Evolutionary conservation across 2,797 vertebrate genomes (phyloP).

Genomic region (Todus mexicanus): DNA sequence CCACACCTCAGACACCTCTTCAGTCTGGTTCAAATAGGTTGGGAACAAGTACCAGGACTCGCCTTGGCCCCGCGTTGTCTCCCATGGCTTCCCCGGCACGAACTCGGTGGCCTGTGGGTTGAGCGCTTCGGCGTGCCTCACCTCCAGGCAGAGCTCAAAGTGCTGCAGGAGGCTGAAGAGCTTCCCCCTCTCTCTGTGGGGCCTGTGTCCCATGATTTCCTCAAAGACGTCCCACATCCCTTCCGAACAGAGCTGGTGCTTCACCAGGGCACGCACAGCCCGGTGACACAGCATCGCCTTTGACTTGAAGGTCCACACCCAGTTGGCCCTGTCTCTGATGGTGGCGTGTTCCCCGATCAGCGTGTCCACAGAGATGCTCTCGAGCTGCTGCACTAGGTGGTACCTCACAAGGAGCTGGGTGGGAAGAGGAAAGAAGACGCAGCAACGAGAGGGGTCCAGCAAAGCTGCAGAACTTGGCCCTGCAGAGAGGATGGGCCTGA

Average conservation of each 20-base stretch:
- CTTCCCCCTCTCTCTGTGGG: constrained; percentile 66
- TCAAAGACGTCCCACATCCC: constrained; percentile 66
- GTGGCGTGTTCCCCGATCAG: constrained; percentile 64
- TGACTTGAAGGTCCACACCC: constrained; percentile 67
- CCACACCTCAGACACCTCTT: constrained; percentile 71
- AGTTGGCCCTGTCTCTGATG: constrained; percentile 64
- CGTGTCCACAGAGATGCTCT: constrained; percentile 49
- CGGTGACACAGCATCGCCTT: constrained; percentile 74
- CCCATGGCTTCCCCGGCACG: constrained; percentile 61
- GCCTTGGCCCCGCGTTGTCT: neutral
- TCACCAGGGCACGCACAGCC: constrained; percentile 74
- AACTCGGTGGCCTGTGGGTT: constrained; percentile 74
- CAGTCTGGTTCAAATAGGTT: constrained; percentile 67
- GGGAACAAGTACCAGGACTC: constrained; percentile 76
- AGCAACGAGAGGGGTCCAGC: neutral
- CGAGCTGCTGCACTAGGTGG: constrained; percentile 67
- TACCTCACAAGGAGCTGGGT: constrained; percentile 73
- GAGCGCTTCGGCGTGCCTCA: constrained; percentile 26
- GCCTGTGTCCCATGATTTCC: constrained; percentile 71
- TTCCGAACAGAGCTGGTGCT: constrained; percentile 36
- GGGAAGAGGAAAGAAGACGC: neutral
- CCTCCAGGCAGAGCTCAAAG: constrained; percentile 79
- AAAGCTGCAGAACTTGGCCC: neutral
- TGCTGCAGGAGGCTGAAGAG: constrained; percentile 76
- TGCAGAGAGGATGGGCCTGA: neutral